These are phyloP conservation scores for Raphicerus campestris DNA, from an alignment of 2,113 vertebrate species.

Conservation along the genomic window DNA sequence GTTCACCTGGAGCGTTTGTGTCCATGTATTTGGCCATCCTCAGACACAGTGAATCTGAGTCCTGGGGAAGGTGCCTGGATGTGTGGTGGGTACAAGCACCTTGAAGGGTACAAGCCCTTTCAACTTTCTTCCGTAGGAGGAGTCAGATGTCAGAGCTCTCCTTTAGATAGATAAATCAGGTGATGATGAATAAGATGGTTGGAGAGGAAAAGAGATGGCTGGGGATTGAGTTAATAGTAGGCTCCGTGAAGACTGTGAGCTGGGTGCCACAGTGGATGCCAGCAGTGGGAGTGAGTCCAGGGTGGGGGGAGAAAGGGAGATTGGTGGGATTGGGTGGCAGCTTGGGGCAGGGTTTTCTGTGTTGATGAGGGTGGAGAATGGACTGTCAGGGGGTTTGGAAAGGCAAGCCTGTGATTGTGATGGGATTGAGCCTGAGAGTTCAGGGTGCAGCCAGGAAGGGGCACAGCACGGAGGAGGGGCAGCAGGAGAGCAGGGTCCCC, in stretches of 20 bases:
- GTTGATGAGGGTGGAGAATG: no score
- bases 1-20: neutral
- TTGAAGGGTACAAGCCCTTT: neutral
- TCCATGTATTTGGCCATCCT: neutral
- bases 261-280: neutral
- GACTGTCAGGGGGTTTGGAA: neutral
- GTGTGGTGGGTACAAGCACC: no score
- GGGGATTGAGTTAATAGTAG: neutral
- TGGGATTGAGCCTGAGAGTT: neutral
- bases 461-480: neutral
- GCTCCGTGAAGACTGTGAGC: neutral
- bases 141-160: constrained; percentile 43
- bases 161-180: constrained; percentile 9
- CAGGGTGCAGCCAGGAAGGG: neutral
- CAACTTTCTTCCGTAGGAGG: neutral
- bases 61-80: no score
- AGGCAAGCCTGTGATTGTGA: neutral
- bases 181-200: neutral
- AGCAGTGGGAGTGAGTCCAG: neutral
- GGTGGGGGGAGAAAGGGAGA: no score
- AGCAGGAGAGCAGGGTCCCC: neutral
- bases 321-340: neutral
- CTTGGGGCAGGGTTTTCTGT: no score
- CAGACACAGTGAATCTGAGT: neutral
- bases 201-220: neutral